Conservation (phyloP, 2,797 vertebrate genomes). For the Cetoscarus ocellatus region DNA sequence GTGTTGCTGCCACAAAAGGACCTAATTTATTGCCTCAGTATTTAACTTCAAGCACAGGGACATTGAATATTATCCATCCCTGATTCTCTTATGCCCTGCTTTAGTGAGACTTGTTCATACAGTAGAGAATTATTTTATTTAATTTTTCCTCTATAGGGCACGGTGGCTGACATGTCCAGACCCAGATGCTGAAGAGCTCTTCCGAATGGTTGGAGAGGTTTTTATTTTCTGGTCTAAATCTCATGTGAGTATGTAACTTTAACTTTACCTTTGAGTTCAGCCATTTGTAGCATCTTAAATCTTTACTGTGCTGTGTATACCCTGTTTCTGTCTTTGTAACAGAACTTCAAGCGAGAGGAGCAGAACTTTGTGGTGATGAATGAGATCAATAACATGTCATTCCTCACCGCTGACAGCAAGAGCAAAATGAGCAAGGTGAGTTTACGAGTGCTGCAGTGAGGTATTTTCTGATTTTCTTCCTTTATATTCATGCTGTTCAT, state of each 20-base stretch:
- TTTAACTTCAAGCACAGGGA: no score
- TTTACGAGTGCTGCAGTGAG: conserved; percentile 1
- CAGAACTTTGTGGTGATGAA: conserved; percentile 98
- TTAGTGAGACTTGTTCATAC: not conserved
- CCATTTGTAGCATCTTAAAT: not conserved
- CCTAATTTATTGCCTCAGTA: no score
- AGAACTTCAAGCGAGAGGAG: conserved; percentile 90
- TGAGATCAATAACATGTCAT: conserved; percentile 99
- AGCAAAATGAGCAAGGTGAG: conserved; percentile 98
- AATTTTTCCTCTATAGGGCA: conserved; percentile 80
- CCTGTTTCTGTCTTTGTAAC: conserved; percentile 19
- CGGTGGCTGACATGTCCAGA: conserved; percentile 92
- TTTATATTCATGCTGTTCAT: not conserved
- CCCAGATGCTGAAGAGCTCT: conserved; percentile 92
- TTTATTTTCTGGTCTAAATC: conserved; percentile 99
- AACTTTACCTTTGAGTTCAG: not conserved
- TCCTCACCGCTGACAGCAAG: conserved; percentile 96
- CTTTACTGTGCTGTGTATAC: not conserved
- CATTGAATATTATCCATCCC: no score
- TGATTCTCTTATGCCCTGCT: not conserved
- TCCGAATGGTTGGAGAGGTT: conserved; percentile 96
- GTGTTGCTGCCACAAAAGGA: no score
- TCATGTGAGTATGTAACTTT: conserved; percentile 84
- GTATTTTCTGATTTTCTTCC: conserved; percentile 15
- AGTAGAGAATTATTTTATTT: not conserved